Conservation (phyloP, 2,888 invertebrate species). For the Drosophila phalerata region DNA sequence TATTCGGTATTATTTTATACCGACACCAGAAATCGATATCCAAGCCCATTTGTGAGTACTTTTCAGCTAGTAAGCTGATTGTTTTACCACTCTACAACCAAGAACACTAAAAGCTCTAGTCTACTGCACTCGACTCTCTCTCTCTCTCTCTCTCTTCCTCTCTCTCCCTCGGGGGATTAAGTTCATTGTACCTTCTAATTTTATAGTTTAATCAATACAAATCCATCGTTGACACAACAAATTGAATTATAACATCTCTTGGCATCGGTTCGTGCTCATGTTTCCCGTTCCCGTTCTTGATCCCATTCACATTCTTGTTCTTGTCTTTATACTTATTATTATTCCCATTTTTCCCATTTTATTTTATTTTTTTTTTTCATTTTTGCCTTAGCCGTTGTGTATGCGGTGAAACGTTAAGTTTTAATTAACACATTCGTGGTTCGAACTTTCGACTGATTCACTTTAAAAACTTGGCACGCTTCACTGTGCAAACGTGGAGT, state of each 20-base stretch:
- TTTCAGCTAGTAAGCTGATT: neutral
- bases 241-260: slow-evolving; percentile 69
- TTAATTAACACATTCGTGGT: slow-evolving; percentile 74
- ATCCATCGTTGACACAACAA: slow-evolving; percentile 49
- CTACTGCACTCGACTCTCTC: slow-evolving; percentile 2
- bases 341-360: slow-evolving; percentile 6
- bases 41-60: neutral
- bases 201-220: slow-evolving; percentile 42
- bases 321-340: slow-evolving; percentile 20
- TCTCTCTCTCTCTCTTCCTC: neutral
- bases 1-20: no score
- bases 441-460: slow-evolving; percentile 60
- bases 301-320: slow-evolving; percentile 23
- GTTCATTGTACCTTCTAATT: slow-evolving; percentile 59
- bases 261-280: slow-evolving; percentile 8
- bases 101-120: neutral
- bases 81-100: neutral
- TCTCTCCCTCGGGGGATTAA: neutral
- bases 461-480: slow-evolving; percentile 61
- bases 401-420: slow-evolving; percentile 73
- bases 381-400: slow-evolving; percentile 32
- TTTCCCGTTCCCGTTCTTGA: slow-evolving; percentile 8
- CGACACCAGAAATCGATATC: no score
- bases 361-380: slow-evolving; percentile 14
- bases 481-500: slow-evolving; percentile 57